Conservation (phyloP, 1,140 invertebrate species). For the Vollenhovia emeryi region DNA sequence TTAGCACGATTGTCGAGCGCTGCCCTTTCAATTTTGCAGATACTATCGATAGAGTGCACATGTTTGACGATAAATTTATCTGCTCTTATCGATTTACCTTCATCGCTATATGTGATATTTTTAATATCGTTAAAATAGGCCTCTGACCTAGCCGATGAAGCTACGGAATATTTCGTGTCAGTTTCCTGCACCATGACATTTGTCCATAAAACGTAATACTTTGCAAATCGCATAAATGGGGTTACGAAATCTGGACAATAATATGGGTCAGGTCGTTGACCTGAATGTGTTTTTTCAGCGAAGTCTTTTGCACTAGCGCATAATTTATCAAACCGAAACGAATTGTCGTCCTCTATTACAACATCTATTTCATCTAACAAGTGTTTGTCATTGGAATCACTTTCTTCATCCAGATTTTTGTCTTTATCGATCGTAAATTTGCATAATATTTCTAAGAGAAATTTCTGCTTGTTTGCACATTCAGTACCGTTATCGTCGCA, state of each 20-base stretch:
- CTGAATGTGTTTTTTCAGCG: background rate
- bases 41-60: background rate
- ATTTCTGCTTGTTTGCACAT: background rate
- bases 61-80: constrained; percentile 17
- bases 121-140: constrained; percentile 16
- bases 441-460: background rate
- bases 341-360: background rate
- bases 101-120: constrained; percentile 6
- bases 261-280: background rate
- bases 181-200: background rate
- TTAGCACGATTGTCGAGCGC: background rate
- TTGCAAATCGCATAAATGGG: background rate
- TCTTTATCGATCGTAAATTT: background rate
- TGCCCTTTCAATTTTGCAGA: constrained; percentile 5
- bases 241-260: background rate
- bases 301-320: background rate
- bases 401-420: background rate
- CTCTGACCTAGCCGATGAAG: constrained; percentile 4
- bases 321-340: background rate
- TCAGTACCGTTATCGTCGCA: background rate
- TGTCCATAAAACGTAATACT: background rate
- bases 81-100: background rate
- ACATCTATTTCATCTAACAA: background rate
- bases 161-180: background rate
- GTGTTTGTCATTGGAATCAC: background rate